Evolutionary conservation across 2,797 vertebrate genomes (phyloP).

Genomic region (Miichthys miiuy): DNA sequence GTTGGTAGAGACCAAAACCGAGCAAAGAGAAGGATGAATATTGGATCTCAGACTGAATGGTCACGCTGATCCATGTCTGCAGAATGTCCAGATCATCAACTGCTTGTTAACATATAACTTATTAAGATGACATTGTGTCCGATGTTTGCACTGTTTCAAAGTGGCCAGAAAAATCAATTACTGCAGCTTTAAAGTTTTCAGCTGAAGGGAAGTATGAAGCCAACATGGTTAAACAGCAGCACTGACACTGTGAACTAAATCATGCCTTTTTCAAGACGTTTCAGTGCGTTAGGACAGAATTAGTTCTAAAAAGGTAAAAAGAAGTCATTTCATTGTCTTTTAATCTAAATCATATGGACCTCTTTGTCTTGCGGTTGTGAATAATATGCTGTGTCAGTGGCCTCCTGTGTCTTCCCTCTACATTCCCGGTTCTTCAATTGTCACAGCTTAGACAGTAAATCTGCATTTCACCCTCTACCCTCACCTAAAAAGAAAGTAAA

Average conservation of each 20-base stretch:
- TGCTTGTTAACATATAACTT: background rate
- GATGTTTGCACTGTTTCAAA: too few species aligned
- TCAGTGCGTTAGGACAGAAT: conserved; percentile 24
- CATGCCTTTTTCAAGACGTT: conserved; percentile 8
- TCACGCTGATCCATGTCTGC: background rate
- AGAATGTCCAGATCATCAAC: background rate
- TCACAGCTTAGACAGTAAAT: conserved; percentile 73
- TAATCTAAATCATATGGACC: conserved; percentile 53
- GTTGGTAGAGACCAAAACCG: background rate
- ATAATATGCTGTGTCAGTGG: conserved; percentile 71
- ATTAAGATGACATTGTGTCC: too few species aligned
- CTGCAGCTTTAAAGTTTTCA: conserved; percentile 24
- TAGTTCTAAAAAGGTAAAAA: conserved; percentile 38
- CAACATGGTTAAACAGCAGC: background rate
- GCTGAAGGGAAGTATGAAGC: background rate
- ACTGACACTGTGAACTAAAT: conserved; percentile 7
- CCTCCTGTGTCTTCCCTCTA: conserved; percentile 60
- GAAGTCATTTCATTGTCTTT: conserved; percentile 53
- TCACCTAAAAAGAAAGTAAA: conserved; percentile 22
- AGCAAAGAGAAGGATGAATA: background rate
- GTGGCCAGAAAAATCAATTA: background rate
- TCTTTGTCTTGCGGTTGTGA: conserved; percentile 56
- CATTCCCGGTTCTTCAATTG: conserved; percentile 59
- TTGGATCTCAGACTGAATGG: background rate
- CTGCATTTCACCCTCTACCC: conserved; percentile 71